Evolutionary conservation across 1,140 invertebrate genomes (phyloP), one percentile per base, ranked within the genome.

Genomic region (Bombus confusus): DNA sequence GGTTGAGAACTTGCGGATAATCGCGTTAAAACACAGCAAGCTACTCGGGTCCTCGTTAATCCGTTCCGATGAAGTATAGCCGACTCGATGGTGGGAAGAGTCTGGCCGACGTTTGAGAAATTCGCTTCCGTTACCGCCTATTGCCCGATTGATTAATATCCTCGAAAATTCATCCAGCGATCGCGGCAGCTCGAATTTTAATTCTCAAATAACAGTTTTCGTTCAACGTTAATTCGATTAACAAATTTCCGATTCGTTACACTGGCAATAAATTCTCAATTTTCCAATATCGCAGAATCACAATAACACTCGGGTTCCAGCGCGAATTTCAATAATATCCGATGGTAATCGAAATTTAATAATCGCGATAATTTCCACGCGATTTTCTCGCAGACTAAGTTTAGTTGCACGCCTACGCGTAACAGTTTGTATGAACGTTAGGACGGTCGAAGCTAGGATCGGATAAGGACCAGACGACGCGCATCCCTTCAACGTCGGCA

Each of bases 21-120:
- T 83, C 82, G 82, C 47, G 37, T 83, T 83, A 78, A 77, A 83
- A 83, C 74, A 75, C 37, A 39, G 15, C 73, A n/a, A 68, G 74
- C 59, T 37, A 83, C 73, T 78, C 25, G 82, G 39, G 31, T 37
- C 25, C 72, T 76, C 72, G 82, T 78, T 83, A 83, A 78, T 78
- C 64, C 39, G 37, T 59, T 39, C n/a, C 74, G 43, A 52, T 78
- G 43, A 78, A 71, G 34, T 25, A 37, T 69, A 41, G 52, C 81
- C 5, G 4, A 12, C 34, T 64, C 6, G n/a, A 37, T 31, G 5
- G 3, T n/a, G 22, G 52, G 41, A 81, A 62, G 80, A 52, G 47
- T 22, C 47, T 52, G 43, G 59, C 52, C 28, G 41, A 18, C 52
- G 69, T 81, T 81, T 74, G 18, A 81, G 69, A 74, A 72, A 74